Base-by-base conservation (phyloP, 2,113 vertebrate species). In the Bufo gargarizans region DNA sequence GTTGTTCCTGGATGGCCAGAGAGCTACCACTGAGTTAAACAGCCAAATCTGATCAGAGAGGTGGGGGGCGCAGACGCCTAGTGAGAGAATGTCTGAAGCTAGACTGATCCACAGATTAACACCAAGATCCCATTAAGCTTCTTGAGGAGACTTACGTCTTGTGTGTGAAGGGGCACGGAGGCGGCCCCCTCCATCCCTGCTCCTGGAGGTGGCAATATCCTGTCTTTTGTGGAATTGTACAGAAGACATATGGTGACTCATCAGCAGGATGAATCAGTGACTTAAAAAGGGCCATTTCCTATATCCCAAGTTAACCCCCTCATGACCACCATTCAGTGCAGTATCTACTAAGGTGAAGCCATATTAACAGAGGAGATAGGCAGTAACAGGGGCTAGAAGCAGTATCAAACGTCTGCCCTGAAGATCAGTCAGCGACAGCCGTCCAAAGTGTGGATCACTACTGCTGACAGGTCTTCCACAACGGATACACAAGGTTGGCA, bases 101-200 rank as follows among this genome's bases (percentile, higher is more conserved):
- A 17, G 77, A 72, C 78, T 88, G 79, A 82, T 82, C 86, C 55
- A 33, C 65, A 82, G 86, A 76, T 83, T 83, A 82, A 49, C 61
- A 50, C 43, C 8, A 5, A 88, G 69, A 82, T 88, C 79, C 43
- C 16, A 76, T 72, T 88, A 82, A 88, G 79, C 79, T 61, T 20
- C 79, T 88, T 74, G 86, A 5, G 33, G 22, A 58, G 86, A 72
- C 53, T 69, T 80, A 87, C 67, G 33, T 69, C 61, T 33, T 33
- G 63, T 81, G 63, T n/a, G 17, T 81, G 53, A 72, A 84, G 82
- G 82, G 55, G 63, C 45, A 16, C 11, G 16, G 56, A 49, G 5
- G 13, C 22, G 22, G n/a, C 22, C 47, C 76, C 76, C 76, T 77
- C 47, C 76, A 53, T 53, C 19, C 76, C 9, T 0, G 9, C 5